Evolutionary conservation across 2,113 vertebrate species (phyloP), one percentile per base, ranked within the genome.

Genomic region (Sisor rabdophorus): DNA sequence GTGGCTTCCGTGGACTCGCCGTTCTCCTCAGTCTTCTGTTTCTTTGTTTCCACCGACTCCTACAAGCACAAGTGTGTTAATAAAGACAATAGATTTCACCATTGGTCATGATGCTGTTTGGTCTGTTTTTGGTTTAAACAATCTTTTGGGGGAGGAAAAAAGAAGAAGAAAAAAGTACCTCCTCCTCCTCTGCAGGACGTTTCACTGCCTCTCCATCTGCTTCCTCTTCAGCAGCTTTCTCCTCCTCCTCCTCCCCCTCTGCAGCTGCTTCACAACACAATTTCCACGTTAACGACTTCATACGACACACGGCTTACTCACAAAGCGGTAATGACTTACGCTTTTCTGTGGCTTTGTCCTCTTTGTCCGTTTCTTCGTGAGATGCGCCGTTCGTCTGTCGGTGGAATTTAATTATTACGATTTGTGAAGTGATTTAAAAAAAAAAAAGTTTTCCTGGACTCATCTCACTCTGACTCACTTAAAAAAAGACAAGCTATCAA

Each of bases 1-100:
- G 92, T 87, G 47, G 90, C 89, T 84, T 93, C 89, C 91, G 91
- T 93, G 54, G 91, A 90, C 53, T 91, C 91, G 60, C 91, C 91
- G 56, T 92, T 92, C 81, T 93, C 91, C 85, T 92, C 92, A 22
- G 88, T 94, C 89, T 93, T 93, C 89, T 93, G 91, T 84, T 93
- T 94, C 89, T 93, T 93, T 82, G 89, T 90, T 77, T 93, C 93
- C 26, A 75, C 89, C 22, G 89, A 89, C 70, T 92, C 89, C 93
- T 94, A 63, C 26, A 58, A 28, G 36, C 30, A 73, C 26, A 80
- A 63, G 28, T 40, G 63, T 40, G 32, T 71, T 78, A 55, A 71
- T 10, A 20, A 52, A 40, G 17, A 69, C 20, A 75, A 72, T 22
- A 54, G 3, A 44, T 60, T 36, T 40, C 8, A 56, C 22, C 61